Percentiles rank a stretch among this genome's conserved stretches.
Evolutionary conservation across 1,140 invertebrate genomes (phyloP).

Genomic region (Drosophila sulfurigaster): DNA sequence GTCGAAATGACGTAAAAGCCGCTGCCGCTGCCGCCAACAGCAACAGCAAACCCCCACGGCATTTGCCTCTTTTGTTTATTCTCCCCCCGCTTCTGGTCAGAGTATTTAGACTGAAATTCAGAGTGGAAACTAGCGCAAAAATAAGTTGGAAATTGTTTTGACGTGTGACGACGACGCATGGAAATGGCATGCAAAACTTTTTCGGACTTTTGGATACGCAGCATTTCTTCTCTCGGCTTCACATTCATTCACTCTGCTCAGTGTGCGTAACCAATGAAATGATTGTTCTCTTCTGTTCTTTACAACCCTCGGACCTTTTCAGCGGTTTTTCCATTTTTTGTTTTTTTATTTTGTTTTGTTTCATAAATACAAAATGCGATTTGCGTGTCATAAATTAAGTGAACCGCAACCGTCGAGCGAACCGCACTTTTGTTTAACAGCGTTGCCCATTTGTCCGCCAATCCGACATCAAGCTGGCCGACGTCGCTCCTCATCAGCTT

Average conservation of each 20-base stretch:
- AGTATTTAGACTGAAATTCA: slow-evolving; percentile 21
- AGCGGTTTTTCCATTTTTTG: slow-evolving; percentile 3
- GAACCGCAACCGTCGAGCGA: slow-evolving; percentile 50
- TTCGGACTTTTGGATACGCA: slow-evolving; percentile 24
- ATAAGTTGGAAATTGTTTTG: slow-evolving; percentile 47
- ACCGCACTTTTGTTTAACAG: slow-evolving; percentile 8
- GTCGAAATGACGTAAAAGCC: slow-evolving; percentile 57
- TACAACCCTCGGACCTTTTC: slow-evolving; percentile 30
- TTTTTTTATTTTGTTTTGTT: slow-evolving; percentile 36
- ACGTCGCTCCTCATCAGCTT: slow-evolving; percentile 6
- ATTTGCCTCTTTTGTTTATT: no score
- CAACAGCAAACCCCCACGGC: not conserved
- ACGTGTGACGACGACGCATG: slow-evolving; percentile 49
- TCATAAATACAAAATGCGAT: slow-evolving; percentile 17
- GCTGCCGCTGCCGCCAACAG: not conserved
- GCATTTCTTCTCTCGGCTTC: not conserved
- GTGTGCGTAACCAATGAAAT: slow-evolving; percentile 62
- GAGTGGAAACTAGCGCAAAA: slow-evolving; percentile 23
- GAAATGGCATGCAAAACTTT: slow-evolving; percentile 45
- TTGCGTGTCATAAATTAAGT: slow-evolving; percentile 63
- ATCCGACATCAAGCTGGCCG: not conserved
- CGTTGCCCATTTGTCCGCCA: slow-evolving; percentile 15
- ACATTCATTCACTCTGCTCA: slow-evolving; percentile 38
- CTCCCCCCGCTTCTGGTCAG: not conserved
- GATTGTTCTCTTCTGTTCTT: slow-evolving; percentile 47